Evolutionary conservation across 2,888 invertebrate genomes (phyloP).

Genomic region (Magallana nippona): DNA sequence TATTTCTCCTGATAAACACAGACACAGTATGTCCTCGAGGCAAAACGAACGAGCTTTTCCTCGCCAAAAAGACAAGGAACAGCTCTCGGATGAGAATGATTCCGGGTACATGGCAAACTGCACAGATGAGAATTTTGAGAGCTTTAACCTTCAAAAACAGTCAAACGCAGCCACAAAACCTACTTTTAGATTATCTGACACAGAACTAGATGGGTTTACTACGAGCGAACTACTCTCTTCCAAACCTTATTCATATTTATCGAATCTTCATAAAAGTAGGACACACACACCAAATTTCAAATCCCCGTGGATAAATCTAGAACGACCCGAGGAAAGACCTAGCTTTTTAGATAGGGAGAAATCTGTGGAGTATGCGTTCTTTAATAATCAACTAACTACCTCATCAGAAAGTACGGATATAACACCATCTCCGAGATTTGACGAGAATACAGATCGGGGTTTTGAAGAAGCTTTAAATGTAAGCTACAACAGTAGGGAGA

Average conservation of each 20-base stretch:
- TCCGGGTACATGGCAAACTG: conserved; percentile 20
- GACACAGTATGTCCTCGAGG: not conserved
- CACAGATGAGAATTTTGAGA: not conserved
- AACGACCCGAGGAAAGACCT: not conserved
- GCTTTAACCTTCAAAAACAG: not conserved
- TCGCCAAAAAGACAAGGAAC: conserved; percentile 16
- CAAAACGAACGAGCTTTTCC: not conserved
- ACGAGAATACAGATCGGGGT: conserved; percentile 67
- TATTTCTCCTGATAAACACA: not conserved
- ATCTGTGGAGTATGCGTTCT: conserved; percentile 19
- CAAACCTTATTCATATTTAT: conserved; percentile 21
- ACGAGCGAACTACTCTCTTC: conserved; percentile 15
- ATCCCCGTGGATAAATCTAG: conserved; percentile 14
- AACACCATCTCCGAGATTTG: conserved; percentile 62
- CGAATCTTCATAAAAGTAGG: not conserved
- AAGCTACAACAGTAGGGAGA: conserved; percentile 54
- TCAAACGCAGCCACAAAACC: not conserved
- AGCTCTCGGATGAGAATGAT: conserved; percentile 6
- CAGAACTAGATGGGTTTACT: conserved; percentile 6
- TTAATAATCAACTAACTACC: not conserved
- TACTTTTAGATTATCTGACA: not conserved
- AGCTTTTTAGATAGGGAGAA: conserved; percentile 12
- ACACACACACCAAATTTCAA: not conserved
- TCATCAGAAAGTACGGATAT: conserved; percentile 19
- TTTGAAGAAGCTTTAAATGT: conserved; percentile 68